Base-by-base conservation (phyloP, 2,888 invertebrate species). In the Eubasilissa splendida region DNA sequence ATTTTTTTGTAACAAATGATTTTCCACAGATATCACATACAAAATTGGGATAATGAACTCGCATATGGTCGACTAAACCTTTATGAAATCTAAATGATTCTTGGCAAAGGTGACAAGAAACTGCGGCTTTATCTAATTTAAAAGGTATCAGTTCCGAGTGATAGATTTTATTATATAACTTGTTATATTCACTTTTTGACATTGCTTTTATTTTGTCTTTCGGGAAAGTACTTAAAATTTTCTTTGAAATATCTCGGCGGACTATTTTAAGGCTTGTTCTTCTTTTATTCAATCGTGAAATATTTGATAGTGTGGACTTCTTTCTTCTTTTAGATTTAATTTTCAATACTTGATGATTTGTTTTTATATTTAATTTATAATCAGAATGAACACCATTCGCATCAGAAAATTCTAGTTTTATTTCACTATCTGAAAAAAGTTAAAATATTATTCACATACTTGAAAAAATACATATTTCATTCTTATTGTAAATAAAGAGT, bases 91-190 rank as follows among this genome's bases (percentile, higher is more conserved):
- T 87, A 84, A 88, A 89, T 84, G 56, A 31, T 33, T 75, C 70
- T 11, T 78, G 58, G 65, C 81, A 81, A 63, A 78, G 22, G 12
- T 59, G 66, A 74, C 56, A 77, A 0, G 88, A 87, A 0, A 87
- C 88, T 54, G 88, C 88, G 7, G 89, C 88, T 80, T 86, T 89
- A 58, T 89, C 88, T 1, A 90, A 83, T 84, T 87, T 88, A 82
- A 90, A 90, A 0, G 90, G 90, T 0, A 90, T 60, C 53, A 76
- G 63, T 22, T 76, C 63, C 1, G 63, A 76, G 53, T 76, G 63
- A 12, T 63, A 76, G 0, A 63, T 33, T 53, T 53, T 76, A 22
- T 63, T 76, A 33, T 76, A 76, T 4, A 76, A n/a, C 63, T 63
- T 76, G 11, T 22, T 60, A 22, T 76, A 76, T 76, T 76, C 76